Evolutionary conservation across 1,140 invertebrate genomes (phyloP).

Genomic region (Dryas iulia): DNA sequence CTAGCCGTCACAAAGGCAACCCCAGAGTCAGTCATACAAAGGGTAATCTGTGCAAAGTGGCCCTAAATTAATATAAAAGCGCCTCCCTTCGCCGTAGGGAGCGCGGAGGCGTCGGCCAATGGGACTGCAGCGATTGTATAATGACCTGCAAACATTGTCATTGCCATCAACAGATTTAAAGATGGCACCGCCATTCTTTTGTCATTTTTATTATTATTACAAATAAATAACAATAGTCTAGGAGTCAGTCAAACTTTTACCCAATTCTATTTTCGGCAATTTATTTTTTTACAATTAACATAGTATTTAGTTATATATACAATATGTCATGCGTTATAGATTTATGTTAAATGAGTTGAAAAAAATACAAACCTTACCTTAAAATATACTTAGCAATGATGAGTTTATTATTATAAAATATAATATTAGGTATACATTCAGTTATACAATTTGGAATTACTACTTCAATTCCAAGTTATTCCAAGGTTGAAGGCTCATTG

Average conservation of each 20-base stretch:
- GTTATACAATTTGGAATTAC: too few relatives aligned
- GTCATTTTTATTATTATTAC: conserved; percentile 39
- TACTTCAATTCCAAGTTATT: too few relatives aligned
- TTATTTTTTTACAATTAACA: neutral
- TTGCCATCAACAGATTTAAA: conserved; percentile 60
- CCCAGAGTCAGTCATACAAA: conserved; percentile 61
- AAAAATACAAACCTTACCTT: too few relatives aligned
- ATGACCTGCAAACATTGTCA: conserved; percentile 55
- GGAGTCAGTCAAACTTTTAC: neutral
- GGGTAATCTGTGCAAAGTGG: conserved; percentile 69
- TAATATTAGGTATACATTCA: too few relatives aligned
- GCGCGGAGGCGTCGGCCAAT: conserved; percentile 48
- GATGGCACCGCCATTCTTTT: conserved; percentile 61
- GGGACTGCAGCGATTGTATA: conserved; percentile 28
- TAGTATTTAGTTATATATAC: too few relatives aligned
- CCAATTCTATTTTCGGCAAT: neutral
- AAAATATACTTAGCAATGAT: too few relatives aligned
- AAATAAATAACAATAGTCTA: conserved; percentile 18
- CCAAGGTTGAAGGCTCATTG: too few relatives aligned
- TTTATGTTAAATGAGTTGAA: too few relatives aligned
- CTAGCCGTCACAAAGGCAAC: conserved; percentile 68
- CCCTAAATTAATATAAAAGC: conserved; percentile 65
- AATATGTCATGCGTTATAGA: too few relatives aligned
- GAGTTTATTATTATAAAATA: too few relatives aligned
- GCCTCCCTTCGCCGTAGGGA: conserved; percentile 54